Base-by-base conservation (phyloP, 2,888 invertebrate species). In the Sphecodes monilicornis region DNA sequence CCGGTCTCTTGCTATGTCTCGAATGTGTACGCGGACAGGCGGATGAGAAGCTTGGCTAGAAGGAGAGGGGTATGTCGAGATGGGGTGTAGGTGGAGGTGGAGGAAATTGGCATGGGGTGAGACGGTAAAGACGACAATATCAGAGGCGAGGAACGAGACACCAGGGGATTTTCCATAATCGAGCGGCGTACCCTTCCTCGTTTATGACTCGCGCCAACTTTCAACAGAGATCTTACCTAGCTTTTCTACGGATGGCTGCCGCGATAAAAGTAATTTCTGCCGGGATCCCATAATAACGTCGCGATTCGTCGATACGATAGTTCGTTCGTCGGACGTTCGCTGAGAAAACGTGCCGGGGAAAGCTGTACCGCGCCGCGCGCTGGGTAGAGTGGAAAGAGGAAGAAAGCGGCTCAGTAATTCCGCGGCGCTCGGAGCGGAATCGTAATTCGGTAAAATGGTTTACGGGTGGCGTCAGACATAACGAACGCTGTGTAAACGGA, bases 81-180 rank as follows among this genome's bases (percentile, higher is more conserved):
- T 16, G 29, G 18, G 29, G 29, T 54, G 26, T 26, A 18, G 66
- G 32, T n/a, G 39, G 76, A 70, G 68, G 36, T 50, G 82, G 81
- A 66, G 10, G 36, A 66, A 22, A 22, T 26, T 22, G 22, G 66
- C 36, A 29, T 43, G 50, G 10, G 46, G 54, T 43, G 60, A 5
- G 70, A 32, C 41, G 74, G 75, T 36, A 66, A 76, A 60, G 85
- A 74, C 79, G 79, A 78, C 80, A 46, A 76, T 78, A 78, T 75
- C 64, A 64, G 64, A 29, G 54, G 76, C 84, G 66, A 80, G 73
- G 83, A 88, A 87, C 82, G 87, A 83, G 80, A 87, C 83, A 76
- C 82, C 76, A 41, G 77, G 74, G 88, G 82, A 88, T 89, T 88
- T 86, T 88, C 84, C 84, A 86, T 86, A 89, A 89, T 89, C 89